Evolutionary conservation across 1,140 invertebrate genomes (phyloP).

Genomic region (Drosophila setifemur): DNA sequence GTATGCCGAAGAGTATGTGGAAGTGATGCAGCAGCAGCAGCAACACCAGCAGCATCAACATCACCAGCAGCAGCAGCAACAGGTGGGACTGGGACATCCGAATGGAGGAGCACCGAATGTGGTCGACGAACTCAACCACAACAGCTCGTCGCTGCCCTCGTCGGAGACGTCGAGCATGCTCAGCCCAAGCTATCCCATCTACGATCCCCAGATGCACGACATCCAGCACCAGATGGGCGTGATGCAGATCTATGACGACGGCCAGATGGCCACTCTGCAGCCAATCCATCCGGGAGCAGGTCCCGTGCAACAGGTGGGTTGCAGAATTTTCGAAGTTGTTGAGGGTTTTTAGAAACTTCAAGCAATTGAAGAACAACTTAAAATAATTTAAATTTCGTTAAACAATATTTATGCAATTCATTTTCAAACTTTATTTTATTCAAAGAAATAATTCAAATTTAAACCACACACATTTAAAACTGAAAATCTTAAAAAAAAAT

Average conservation of each 20-base stretch:
- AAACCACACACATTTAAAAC: no score
- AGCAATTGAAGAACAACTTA: no score
- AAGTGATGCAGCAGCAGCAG: constrained; percentile 30
- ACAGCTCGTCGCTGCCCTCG: constrained; percentile 61
- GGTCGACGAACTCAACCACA: constrained; percentile 75
- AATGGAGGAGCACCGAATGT: constrained; percentile 37
- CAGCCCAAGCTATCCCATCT: constrained; percentile 76
- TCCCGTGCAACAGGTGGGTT: constrained; percentile 56
- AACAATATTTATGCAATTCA: no score
- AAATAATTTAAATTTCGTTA: no score
- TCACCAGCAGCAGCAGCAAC: constrained; percentile 42
- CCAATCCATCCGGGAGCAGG: constrained; percentile 60
- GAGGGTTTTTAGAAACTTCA: no score
- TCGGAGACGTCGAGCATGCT: constrained; percentile 75
- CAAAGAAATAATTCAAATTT: no score
- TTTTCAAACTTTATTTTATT: no score
- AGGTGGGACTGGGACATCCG: constrained; percentile 11
- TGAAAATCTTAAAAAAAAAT: no score
- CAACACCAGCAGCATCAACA: constrained; percentile 52
- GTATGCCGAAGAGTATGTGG: constrained; percentile 68
- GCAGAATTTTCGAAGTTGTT: no score
- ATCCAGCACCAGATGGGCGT: constrained; percentile 78
- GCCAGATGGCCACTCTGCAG: constrained; percentile 63
- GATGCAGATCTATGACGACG: constrained; percentile 77
- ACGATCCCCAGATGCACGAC: constrained; percentile 74